These are phyloP conservation scores for Sporophila hypoxantha DNA, from an alignment of 2,113 vertebrate genomes.

Conservation along the genomic window DNA sequence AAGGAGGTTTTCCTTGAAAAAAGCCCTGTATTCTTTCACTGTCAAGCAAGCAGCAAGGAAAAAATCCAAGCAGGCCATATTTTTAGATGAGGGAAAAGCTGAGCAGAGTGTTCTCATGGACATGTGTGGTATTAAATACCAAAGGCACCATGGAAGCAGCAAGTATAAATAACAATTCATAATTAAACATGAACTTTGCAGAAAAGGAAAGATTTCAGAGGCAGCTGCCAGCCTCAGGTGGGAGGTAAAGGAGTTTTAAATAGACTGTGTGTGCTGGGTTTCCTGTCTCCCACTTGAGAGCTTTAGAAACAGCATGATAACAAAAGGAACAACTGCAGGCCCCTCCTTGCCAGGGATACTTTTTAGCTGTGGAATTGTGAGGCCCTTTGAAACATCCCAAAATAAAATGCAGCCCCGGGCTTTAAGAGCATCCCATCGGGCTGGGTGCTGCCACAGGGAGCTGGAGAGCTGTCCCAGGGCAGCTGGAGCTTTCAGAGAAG, in stretches of 20 bases:
- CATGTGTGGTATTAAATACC: not conserved
- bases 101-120: not conserved
- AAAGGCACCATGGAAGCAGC: not conserved
- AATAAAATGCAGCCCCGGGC: not conserved
- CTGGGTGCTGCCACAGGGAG: not conserved
- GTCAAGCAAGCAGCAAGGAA: not conserved
- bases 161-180: slow-evolving; percentile 33
- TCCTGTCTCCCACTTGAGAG: slow-evolving; percentile 20
- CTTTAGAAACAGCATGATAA: not conserved
- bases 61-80: not conserved
- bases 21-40: not conserved
- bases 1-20: not conserved
- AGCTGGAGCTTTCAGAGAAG: not conserved
- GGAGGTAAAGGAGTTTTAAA: slow-evolving; percentile 25
- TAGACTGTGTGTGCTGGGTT: not conserved
- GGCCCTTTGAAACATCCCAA: not conserved
- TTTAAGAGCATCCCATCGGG: not conserved
- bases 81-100: not conserved
- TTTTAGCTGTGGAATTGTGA: not conserved
- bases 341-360: slow-evolving; percentile 4
- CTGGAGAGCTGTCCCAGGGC: not conserved
- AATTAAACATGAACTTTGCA: slow-evolving; percentile 6
- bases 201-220: slow-evolving; percentile 21
- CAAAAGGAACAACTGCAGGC: slow-evolving; percentile 8
- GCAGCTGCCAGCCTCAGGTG: slow-evolving; percentile 32